Evolutionary conservation across 1,140 invertebrate species (phyloP).

Genomic region (Drosophila willistoni): DNA sequence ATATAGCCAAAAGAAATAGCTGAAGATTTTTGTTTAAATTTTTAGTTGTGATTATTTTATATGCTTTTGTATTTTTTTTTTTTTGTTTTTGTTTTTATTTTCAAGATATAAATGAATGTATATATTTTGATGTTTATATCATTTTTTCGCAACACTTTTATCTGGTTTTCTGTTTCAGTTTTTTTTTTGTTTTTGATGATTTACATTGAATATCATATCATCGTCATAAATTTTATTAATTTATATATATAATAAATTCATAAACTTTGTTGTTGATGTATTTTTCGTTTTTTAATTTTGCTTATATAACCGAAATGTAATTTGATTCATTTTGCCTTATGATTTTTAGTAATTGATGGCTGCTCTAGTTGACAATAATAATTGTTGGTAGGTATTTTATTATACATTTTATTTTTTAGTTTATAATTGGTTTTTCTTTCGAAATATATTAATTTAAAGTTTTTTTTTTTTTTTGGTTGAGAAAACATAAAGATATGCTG

Average conservation of each 20-base stretch:
- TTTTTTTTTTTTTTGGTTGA: background rate
- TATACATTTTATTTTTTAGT: background rate
- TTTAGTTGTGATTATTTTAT: slow-evolving; percentile 10
- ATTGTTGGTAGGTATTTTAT: background rate
- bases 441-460: background rate
- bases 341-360: slow-evolving; percentile 10
- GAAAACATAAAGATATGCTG: background rate
- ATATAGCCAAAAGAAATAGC: slow-evolving; percentile 4
- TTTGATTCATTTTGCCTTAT: slow-evolving; percentile 33
- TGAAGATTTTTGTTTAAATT: background rate
- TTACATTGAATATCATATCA: slow-evolving; percentile 12
- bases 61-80: background rate
- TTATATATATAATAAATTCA: slow-evolving; percentile 55
- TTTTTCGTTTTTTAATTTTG: slow-evolving; percentile 38
- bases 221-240: slow-evolving; percentile 22
- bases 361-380: slow-evolving; percentile 28
- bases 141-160: slow-evolving; percentile 5
- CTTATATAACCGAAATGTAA: slow-evolving; percentile 34
- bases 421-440: background rate
- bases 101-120: slow-evolving; percentile 6
- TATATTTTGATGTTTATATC: slow-evolving; percentile 4
- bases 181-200: background rate
- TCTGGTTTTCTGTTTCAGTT: background rate
- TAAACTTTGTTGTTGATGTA: slow-evolving; percentile 38
- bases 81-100: background rate